These are phyloP conservation scores for Caenorhabditis wallacei DNA, from an alignment of 2,888 invertebrate species.

Conservation along the genomic window DNA sequence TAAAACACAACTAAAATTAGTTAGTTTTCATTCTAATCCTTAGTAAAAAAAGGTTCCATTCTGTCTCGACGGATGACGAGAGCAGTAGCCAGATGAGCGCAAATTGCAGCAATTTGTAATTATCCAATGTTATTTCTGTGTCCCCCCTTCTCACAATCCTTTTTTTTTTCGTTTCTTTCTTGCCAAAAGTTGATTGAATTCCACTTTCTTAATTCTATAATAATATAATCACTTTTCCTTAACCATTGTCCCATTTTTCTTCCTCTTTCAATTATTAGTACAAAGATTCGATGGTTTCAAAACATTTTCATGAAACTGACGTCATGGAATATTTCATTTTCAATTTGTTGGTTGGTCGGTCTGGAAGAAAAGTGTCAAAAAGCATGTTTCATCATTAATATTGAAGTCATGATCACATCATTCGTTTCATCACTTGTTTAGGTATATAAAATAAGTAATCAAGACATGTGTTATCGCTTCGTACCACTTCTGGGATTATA, in stretches of 20 bases:
- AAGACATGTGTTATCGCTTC: too few species aligned
- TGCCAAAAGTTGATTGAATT: constrained; percentile 22
- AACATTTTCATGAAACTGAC: constrained; percentile 21
- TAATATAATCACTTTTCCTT: too few species aligned
- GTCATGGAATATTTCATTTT: constrained; percentile 10
- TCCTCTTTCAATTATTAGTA: neutral
- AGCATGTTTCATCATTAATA: constrained; percentile 16
- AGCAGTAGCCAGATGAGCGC: constrained; percentile 50
- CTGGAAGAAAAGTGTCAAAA: constrained; percentile 21
- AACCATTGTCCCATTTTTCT: constrained; percentile 16
- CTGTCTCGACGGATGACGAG: constrained; percentile 44
- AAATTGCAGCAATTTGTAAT: constrained; percentile 61
- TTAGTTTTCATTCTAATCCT: neutral
- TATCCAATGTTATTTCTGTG: constrained; percentile 45
- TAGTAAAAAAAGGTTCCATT: constrained; percentile 30
- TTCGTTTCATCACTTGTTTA: neutral
- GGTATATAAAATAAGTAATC: too few species aligned
- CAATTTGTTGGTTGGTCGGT: neutral
- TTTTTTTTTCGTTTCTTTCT: constrained; percentile 9
- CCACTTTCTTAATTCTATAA: constrained; percentile 18
- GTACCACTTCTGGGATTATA: constrained; percentile 50
- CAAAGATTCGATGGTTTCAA: too few species aligned
- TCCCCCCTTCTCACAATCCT: constrained; percentile 15
- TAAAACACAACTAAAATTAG: too few species aligned
- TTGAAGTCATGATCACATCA: constrained; percentile 17